Evolutionary conservation across 2,113 vertebrate species (phyloP), one percentile per base, ranked within the genome.

Genomic region (Dasyornis broadbenti): DNA sequence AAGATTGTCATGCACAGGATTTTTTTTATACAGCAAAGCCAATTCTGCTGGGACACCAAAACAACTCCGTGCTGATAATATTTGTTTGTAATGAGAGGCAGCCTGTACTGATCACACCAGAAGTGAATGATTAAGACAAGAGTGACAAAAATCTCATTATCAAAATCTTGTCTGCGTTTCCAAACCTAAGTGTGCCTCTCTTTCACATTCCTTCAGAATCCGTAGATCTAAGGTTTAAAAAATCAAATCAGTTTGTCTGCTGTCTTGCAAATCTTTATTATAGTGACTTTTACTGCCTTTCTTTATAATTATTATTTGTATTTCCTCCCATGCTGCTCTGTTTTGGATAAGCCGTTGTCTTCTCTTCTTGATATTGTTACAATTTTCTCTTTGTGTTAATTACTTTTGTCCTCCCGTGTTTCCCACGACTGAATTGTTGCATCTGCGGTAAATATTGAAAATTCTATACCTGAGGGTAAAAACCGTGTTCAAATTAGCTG

Each of bases 391-490:
- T 59, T 33, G 7, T 47, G 15, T 28, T 76, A 53, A 78, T 91
- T 86, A 15, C 14, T 49, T 82, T 76, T 86, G 60, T 33, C 14
- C 10, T 60, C 27, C 4, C 8, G 0, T 28, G 17, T 83, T 89
- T 82, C 57, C 40, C 53, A 69, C 7, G 4, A 68, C 9, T 22
- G 22, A 68, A 15, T n/a, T 44, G 30, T 64, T 78, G 30, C 17
- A 40, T 31, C 53, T 57, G 27, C 50, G 45, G 49, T 57, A 81
- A 73, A 78, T 76, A 80, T 11, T 71, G 70, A 77, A 85, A 86
- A 76, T 57, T 47, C 26, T 54, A 33, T 90, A 66, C 84, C 70
- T 70, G 64, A 80, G 82, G 70, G 63, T 76, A 87, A 44, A 94
- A 89, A 71, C 20, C 6, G 40, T 4, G 8, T 82, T 78, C 44